Conservation (phyloP, 2,888 invertebrate species). For the Apoda limacodes region DNA sequence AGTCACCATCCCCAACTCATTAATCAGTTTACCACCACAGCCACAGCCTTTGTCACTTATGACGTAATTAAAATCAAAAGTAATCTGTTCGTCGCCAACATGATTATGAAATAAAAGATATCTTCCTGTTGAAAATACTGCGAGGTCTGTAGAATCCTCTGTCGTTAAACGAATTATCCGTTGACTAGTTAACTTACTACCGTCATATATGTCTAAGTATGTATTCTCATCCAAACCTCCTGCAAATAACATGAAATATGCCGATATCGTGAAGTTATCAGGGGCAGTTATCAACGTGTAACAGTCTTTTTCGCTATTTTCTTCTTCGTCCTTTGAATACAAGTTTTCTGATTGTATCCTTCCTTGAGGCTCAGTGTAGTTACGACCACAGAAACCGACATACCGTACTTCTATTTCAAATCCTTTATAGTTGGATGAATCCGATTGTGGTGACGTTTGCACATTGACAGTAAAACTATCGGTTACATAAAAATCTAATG, state of each 20-base stretch:
- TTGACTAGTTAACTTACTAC: conserved; percentile 30
- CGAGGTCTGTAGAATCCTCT: conserved; percentile 24
- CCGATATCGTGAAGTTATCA: conserved; percentile 74
- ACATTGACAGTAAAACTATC: conserved; percentile 34
- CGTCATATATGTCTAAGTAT: conserved; percentile 53
- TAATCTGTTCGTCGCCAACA: conserved; percentile 24
- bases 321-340: conserved; percentile 6
- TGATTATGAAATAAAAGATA: conserved; percentile 68
- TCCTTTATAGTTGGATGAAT: conserved; percentile 54
- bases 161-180: conserved; percentile 26
- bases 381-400: conserved; percentile 66
- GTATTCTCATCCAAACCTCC: conserved; percentile 31
- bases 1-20: conserved; percentile 37
- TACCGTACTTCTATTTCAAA: conserved; percentile 74
- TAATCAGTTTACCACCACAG: conserved; percentile 46
- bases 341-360: conserved; percentile 72
- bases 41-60: conserved; percentile 47
- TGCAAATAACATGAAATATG: conserved; percentile 69
- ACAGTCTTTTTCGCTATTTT: conserved; percentile 53
- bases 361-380: conserved; percentile 78
- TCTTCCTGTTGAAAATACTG: conserved; percentile 77
- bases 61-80: conserved; percentile 42
- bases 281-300: conserved; percentile 75
- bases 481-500: conserved; percentile 37
- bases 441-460: conserved; percentile 35